Base-by-base conservation (phyloP, 2,888 invertebrate genomes). In the Callosobruchus maculatus region DNA sequence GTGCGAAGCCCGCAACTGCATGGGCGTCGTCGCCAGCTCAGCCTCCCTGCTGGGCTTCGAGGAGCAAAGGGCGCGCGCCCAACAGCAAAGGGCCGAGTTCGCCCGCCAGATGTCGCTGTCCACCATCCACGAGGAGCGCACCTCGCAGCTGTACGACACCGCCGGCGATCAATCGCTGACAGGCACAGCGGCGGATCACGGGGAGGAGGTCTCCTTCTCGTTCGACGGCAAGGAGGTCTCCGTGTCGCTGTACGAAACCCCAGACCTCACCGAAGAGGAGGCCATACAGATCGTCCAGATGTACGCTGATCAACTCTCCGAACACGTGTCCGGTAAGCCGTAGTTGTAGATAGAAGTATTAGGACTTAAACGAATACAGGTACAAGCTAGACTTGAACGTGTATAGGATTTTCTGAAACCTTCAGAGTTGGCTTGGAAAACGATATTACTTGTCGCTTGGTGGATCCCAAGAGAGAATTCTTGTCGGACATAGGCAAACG, bases 151-250 rank as follows among this genome's bases (percentile, higher is more conserved):
- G 85, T 94, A 95, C 83, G 95, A 96, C 81, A 95, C 95, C 0
- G 93, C 94, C 0, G 92, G 84, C 9, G 90, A 90, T 81, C 88
- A 88, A 76, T 90, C 90, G 2, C 82, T 94, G 49, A 30, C n/a
- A n/a, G n/a, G 9, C 18, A 95, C 95, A 0, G 87, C 94, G 49
- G 95, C 95, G 78, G 95, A 95, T 73, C 93, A 93, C 81, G 95
- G 93, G 5, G 96, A 96, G 85, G 92, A 96, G 85, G 92, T 97
- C 66, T 96, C 96, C 0, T 96, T 96, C 83, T 96, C 95, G 0
- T 96, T 97, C 80, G 96, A 96, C 82, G 96, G 96, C 1, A 95
- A 95, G 87, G 96, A 97, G 88, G 95, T 96, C 0, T 96, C 96
- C 0, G 95, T 96, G 0, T 96, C 96, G 2, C 87, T 97, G 1